Base-by-base conservation (phyloP, 2,888 invertebrate species). In the Drosophila pegasa region DNA sequence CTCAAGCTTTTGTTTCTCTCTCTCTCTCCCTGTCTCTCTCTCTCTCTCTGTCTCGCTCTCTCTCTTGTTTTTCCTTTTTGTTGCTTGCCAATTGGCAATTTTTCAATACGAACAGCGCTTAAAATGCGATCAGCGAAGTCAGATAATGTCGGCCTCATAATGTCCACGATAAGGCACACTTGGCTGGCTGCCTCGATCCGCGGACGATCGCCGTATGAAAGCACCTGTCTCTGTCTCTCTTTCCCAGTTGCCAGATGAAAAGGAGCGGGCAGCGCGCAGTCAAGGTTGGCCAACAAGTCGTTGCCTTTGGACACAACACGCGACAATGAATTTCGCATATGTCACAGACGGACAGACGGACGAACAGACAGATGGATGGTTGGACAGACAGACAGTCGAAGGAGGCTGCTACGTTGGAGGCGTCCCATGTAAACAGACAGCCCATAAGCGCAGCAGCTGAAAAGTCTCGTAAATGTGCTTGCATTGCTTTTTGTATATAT, bases 311-410 rank as follows among this genome's bases (percentile, higher is more conserved):
- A 64, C 64, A 61, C 74, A 86, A 88, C 85, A 88, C 88, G 88
- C 88, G 88, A 88, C 89, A 88, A 88, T 88, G 89, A 89, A 88
- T 88, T 87, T 89, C 87, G 86, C 89, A 89, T 89, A 88, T 89
- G 87, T 87, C 89, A 87, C 89, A 75, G 65, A 52, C 60, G 6
- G 18, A 12, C 16, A 7, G 45, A 52, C 64, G 5, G 31, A 1
- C 3, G 7, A 10, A 43, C 40, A 29, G 33, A 33, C 22, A 1
- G 22, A 14, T 1, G 20, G 20, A 4, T 1, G 12, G 18, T 0
- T 10, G 37, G 82, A 51, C 52, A 56, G 59, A 73, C 59, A n/a
- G 20, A 33, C 35, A 22, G n/a, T 54, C 41, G 40, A n/a, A 50
- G 66, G 68, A 60, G 71, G 56, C 71, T 52, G 68, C 68, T 54